Evolutionary conservation across 2,888 invertebrate genomes (phyloP), one percentile per base, ranked within the genome.

Genomic region (Ophion costatus): DNA sequence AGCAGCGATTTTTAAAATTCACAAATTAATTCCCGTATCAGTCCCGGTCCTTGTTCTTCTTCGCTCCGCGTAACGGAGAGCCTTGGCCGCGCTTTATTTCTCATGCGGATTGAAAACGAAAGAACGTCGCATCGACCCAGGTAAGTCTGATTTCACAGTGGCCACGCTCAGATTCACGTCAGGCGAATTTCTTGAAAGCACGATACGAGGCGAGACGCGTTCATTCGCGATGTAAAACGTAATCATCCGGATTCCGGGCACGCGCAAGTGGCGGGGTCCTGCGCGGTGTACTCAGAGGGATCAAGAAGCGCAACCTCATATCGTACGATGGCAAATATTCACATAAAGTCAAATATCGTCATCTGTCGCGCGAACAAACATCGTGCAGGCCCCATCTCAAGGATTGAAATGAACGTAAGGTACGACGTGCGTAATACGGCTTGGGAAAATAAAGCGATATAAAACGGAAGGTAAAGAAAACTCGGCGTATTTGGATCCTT

Each of bases 221-320:
- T 71, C 69, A 81, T 71, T 82, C 74, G 38, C 63, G 29, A 45
- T 66, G 83, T 64, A 79, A 86, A 88, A 86, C 78, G 87, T 85
- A 86, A 87, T 84, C 86, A 82, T 84, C 81, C 86, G 86, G 85
- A 80, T 85, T 77, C 74, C 70, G 84, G 84, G 83, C 87, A n/a
- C 29, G 33, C 14, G 51, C 66, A 67, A 57, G 22, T 57, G 24
- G 7, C 20, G 45, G 3, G 45, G 3, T 45, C 11, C 45, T 85
- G 84, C 38, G 77, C 78, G 75, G 79, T 85, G 86, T 88, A 88
- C 90, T 90, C 17, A 51, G 88, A 89, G 85, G 87, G 88, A 89
- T 90, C 87, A 90, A 91, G 92, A 92, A 91, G 92, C 89, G 89
- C 90, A 92, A 92, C 90, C 90, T 92, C 92, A 92, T 92, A 92